A percentile compares a stretch with the other conserved stretches of the same genome.
phyloP scores from a whole-genome alignment of 2,888 invertebrate species.

The Hoplodrina blanda region DNA sequence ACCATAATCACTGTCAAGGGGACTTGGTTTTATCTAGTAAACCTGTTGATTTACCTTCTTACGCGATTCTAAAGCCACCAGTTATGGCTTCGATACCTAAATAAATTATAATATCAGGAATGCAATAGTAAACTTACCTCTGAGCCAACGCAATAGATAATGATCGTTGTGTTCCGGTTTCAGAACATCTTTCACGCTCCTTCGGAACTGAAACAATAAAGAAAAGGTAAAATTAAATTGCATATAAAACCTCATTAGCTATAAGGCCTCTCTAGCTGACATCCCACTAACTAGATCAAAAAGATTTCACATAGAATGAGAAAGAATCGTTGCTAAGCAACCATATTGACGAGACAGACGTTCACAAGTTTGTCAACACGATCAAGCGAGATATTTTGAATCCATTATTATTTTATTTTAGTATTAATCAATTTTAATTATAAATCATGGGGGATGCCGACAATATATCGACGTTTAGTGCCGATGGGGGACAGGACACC shows the following conservation, averaged over 20 bases:
- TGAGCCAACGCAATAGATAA: constrained; percentile 94
- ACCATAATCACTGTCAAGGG: too few relatives aligned
- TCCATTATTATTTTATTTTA: constrained; percentile 30
- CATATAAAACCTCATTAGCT: neutral
- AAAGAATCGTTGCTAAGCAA: constrained; percentile 75
- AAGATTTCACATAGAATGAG: neutral
- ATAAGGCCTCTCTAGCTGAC: neutral
- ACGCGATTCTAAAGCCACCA: too few relatives aligned
- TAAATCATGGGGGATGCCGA: constrained; percentile 81
- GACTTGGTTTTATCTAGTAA: too few relatives aligned
- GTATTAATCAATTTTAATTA: constrained; percentile 36
- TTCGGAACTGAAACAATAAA: constrained; percentile 92
- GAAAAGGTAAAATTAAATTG: neutral
- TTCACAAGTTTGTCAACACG: constrained; percentile 6
- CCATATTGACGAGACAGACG: constrained; percentile 78
- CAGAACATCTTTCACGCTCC: constrained; percentile 92
- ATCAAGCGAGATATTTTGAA: constrained; percentile 21
- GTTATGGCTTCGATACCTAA: too few relatives aligned
- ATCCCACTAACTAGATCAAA: too few relatives aligned
- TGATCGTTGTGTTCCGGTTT: constrained; percentile 94
- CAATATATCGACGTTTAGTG: constrained; percentile 84
- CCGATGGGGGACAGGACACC: constrained; percentile 86
- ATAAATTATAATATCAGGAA: too few relatives aligned
- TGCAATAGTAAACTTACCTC: constrained; percentile 90
- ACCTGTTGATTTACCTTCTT: too few relatives aligned